phyloP scores from a whole-genome alignment of 2,797 vertebrate species.

The Rhyacichthys aspro region DNA sequence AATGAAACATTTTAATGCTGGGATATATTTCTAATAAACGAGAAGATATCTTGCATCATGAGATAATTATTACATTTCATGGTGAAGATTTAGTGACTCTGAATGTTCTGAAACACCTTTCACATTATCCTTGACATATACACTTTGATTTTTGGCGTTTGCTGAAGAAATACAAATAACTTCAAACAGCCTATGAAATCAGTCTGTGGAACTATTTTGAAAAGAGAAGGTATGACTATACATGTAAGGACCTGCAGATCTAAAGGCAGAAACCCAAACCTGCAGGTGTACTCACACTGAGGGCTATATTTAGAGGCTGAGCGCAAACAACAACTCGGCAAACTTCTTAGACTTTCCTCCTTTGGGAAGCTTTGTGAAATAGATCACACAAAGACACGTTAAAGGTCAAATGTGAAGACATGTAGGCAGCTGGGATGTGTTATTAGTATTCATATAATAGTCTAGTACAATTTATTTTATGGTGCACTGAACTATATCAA shows the following conservation, averaged over 20 bases:
- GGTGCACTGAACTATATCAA: too few species aligned
- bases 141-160: constrained; percentile 4
- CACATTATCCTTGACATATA: background rate
- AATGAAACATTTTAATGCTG: too few species aligned
- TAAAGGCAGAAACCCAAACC: background rate
- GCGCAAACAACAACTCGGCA: constrained; percentile 10
- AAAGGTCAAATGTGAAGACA: background rate
- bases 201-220: background rate
- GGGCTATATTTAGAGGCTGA: constrained; percentile 5
- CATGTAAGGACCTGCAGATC: background rate
- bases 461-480: too few species aligned
- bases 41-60: too few species aligned
- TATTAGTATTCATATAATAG: background rate
- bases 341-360: background rate
- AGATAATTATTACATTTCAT: too few species aligned
- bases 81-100: background rate
- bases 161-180: background rate
- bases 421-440: background rate
- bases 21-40: too few species aligned
- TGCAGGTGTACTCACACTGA: constrained; percentile 9
- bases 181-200: constrained; percentile 21
- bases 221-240: constrained; percentile 6
- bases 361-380: background rate
- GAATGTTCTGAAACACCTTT: background rate
- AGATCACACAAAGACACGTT: background rate